phyloP scores from a whole-genome alignment of 2,888 invertebrate genomes.

The Drosophila incognita region DNA sequence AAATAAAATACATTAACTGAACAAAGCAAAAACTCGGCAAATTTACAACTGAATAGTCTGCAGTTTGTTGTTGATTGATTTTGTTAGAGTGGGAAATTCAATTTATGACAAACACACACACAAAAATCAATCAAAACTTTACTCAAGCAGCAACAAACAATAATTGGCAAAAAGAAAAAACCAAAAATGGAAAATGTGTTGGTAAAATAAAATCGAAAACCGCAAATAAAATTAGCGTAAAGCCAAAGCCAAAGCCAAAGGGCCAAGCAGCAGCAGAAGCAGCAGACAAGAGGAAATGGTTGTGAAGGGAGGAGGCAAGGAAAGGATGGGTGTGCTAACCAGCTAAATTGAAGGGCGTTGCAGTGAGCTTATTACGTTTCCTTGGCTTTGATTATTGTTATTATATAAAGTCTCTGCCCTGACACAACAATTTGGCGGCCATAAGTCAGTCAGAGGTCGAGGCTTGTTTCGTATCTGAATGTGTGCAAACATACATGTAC shows the following conservation, averaged over 20 bases:
- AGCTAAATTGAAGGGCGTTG: constrained; percentile 73
- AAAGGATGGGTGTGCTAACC: constrained; percentile 32
- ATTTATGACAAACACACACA: constrained; percentile 55
- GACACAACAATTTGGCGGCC: constrained; percentile 65
- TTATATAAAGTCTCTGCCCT: constrained; percentile 29
- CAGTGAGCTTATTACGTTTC: constrained; percentile 68
- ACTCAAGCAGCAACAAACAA: constrained; percentile 22
- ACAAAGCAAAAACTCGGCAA: constrained; percentile 29
- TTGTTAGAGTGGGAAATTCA: constrained; percentile 59
- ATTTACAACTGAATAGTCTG: constrained; percentile 49
- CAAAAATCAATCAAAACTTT: constrained; percentile 62
- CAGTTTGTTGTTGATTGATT: constrained; percentile 64
- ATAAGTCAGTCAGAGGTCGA: constrained; percentile 62
- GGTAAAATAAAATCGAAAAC: constrained; percentile 63
- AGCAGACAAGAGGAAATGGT: background rate
- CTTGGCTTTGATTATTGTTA: constrained; percentile 56
- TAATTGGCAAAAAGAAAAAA: constrained; percentile 35
- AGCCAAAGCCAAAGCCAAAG: constrained; percentile 10
- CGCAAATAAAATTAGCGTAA: constrained; percentile 74
- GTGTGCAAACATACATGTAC: background rate
- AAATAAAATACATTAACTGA: constrained; percentile 59
- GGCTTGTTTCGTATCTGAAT: constrained; percentile 38
- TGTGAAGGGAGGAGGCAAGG: background rate
- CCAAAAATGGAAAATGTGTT: constrained; percentile 31
- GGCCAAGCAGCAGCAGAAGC: background rate